Conservation (phyloP, 2,797 vertebrate species). For the Takifugu ocellatus region DNA sequence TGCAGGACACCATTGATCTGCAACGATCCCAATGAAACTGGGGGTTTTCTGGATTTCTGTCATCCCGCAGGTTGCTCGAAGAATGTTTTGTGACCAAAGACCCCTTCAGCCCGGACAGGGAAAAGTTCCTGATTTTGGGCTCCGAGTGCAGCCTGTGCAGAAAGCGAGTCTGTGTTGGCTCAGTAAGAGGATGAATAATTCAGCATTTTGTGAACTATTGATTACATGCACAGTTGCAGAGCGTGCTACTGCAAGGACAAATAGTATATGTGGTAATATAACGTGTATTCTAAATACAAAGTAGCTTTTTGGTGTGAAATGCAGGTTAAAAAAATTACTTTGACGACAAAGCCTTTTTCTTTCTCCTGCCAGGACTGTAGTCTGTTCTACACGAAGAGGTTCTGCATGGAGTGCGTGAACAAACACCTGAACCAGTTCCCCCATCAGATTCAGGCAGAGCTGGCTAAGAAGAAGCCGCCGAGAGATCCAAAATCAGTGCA, state of each 20-base stretch:
- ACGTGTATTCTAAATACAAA: background rate
- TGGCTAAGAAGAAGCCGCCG: slow-evolving; percentile 75
- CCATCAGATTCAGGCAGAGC: slow-evolving; percentile 79
- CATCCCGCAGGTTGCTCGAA: slow-evolving; percentile 79
- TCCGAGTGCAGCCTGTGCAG: slow-evolving; percentile 81
- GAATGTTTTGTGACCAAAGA: slow-evolving; percentile 85
- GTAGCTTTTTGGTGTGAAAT: background rate
- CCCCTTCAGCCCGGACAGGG: slow-evolving; percentile 83
- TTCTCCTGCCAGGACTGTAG: slow-evolving; percentile 82
- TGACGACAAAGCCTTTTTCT: background rate
- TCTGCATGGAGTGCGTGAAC: slow-evolving; percentile 83
- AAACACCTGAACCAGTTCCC: slow-evolving; percentile 83
- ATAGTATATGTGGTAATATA: background rate
- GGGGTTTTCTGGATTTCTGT: background rate
- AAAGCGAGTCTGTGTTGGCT: slow-evolving; percentile 77
- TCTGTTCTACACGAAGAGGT: slow-evolving; percentile 87
- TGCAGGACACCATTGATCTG: background rate
- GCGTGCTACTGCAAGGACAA: background rate
- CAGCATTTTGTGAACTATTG: too few species aligned
- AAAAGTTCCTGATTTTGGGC: slow-evolving; percentile 83
- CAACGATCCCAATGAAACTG: accelerated
- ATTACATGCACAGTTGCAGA: background rate
- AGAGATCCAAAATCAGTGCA: slow-evolving; percentile 17
- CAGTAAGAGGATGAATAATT: slow-evolving; percentile 63
- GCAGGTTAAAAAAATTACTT: background rate